Conservation (phyloP, 2,113 vertebrate species). For the Cettia cetti region DNA sequence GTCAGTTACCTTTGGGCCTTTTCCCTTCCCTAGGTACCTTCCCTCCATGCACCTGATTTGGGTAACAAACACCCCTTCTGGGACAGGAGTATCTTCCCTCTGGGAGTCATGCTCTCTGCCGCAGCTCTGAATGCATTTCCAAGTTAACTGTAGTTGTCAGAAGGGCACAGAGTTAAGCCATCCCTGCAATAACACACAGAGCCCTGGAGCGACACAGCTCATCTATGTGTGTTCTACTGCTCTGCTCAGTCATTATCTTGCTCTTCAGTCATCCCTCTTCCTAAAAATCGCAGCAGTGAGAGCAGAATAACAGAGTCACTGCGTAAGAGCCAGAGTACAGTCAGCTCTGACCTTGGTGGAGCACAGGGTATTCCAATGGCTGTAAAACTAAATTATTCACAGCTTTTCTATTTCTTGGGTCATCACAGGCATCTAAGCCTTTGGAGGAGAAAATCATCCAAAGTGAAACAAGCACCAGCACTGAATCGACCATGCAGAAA, state of each 20-base stretch:
- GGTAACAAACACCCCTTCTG: fast-evolving
- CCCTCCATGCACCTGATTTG: not conserved
- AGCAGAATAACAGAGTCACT: not conserved
- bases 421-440: not conserved
- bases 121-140: not conserved
- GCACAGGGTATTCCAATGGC: not conserved
- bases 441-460: not conserved
- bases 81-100: not conserved
- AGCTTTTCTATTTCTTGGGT: not conserved
- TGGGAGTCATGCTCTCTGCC: not conserved
- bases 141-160: not conserved
- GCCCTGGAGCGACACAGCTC: fast-evolving
- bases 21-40: not conserved
- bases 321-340: fast-evolving
- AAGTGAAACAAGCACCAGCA: not conserved
- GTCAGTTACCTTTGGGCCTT: not conserved
- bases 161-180: not conserved
- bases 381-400: not conserved
- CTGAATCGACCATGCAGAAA: not conserved
- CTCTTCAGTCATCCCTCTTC: not conserved
- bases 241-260: not conserved
- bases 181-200: not conserved
- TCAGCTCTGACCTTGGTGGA: fast-evolving
- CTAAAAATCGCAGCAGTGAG: not conserved
- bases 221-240: fast-evolving